Conservation (phyloP, 1,140 invertebrate species). For the Phortica variegata region DNA sequence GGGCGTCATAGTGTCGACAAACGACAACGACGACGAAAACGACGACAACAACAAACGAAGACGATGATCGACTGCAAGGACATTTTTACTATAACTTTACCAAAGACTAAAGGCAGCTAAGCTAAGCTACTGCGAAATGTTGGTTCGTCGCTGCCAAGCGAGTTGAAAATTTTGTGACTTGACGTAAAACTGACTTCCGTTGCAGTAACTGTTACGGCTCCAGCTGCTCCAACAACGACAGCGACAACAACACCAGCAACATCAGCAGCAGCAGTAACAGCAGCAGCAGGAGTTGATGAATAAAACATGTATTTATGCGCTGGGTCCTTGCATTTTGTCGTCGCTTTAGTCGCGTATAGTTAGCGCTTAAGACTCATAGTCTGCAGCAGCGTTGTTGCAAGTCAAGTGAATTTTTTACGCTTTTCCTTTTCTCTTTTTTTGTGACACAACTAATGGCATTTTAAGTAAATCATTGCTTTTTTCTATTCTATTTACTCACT, state of each 20-base stretch:
- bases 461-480: slow-evolving; percentile 34
- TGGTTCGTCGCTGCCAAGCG: not conserved
- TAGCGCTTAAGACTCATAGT: not conserved
- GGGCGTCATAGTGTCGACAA: too few species aligned
- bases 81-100: too few species aligned
- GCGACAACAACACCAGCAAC: too few species aligned
- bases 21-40: too few species aligned
- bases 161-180: slow-evolving; percentile 28
- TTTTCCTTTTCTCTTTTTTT: slow-evolving; percentile 4
- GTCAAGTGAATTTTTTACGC: slow-evolving; percentile 27
- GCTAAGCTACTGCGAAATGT: not conserved
- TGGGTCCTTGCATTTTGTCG: not conserved
- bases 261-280: slow-evolving; percentile 5
- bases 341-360: not conserved
- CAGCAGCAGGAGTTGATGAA: slow-evolving; percentile 33
- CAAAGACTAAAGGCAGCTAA: too few species aligned
- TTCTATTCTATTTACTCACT: too few species aligned
- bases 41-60: too few species aligned
- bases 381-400: slow-evolving; percentile 15
- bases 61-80: too few species aligned
- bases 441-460: slow-evolving; percentile 29
- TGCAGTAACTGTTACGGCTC: slow-evolving; percentile 6
- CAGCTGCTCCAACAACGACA: too few species aligned
- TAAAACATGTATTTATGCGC: slow-evolving; percentile 37
- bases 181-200: slow-evolving; percentile 36